Conservation (phyloP, 2,888 invertebrate genomes). For the Lasioglossum villosulum region DNA sequence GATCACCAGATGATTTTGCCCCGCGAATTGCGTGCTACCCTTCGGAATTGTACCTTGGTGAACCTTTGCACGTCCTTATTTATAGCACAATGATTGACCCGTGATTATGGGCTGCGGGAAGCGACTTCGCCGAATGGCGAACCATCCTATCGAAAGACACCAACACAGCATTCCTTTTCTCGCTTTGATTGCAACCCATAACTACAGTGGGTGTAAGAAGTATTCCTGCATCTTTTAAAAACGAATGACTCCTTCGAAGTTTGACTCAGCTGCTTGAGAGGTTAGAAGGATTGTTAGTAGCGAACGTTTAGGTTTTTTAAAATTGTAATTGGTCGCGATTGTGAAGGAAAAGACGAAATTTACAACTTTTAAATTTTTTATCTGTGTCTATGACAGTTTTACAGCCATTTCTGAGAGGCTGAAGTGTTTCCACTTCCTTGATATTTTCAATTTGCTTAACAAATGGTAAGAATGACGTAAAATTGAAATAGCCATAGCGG, state of each 20-base stretch:
- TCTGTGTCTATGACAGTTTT: not conserved
- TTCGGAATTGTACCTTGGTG: conserved; percentile 48
- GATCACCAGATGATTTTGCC: conserved; percentile 15
- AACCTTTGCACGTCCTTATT: conserved; percentile 51
- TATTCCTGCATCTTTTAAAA: no score
- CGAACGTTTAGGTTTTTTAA: no score
- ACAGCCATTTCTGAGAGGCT: not conserved
- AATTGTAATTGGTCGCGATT: no score
- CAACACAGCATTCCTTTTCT: not conserved
- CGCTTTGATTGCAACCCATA: not conserved
- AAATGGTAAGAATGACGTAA: no score
- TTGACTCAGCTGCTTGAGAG: no score
- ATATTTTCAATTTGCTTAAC: not conserved
- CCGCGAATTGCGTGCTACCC: conserved; percentile 38
- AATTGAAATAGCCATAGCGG: not conserved
- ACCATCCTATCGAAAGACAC: not conserved
- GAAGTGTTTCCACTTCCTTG: not conserved
- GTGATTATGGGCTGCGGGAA: conserved; percentile 54
- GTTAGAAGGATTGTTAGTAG: no score
- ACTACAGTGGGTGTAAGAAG: not conserved
- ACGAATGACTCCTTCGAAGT: no score
- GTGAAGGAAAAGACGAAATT: no score
- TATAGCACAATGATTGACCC: conserved; percentile 62
- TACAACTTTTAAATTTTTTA: no score
- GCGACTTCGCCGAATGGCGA: conserved; percentile 41